phyloP scores from a whole-genome alignment of 1,140 invertebrate genomes.

The Pomacea maculata region DNA sequence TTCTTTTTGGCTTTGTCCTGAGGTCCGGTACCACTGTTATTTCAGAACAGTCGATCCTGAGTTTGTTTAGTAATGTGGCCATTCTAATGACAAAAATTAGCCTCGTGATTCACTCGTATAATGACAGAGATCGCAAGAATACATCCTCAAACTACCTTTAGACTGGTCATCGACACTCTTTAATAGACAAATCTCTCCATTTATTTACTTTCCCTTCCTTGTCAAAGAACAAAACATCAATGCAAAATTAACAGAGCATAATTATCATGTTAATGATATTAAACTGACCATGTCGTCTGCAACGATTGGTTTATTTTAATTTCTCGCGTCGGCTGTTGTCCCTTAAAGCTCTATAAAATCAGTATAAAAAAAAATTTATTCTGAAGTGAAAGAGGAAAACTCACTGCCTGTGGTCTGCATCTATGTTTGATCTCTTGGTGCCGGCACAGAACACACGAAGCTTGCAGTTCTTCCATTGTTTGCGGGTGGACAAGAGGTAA shows the following conservation, averaged over 20 bases:
- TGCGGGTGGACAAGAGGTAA: conserved; percentile 88
- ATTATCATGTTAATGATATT: too few relatives aligned
- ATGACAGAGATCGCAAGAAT: background rate
- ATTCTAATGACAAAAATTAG: conserved; percentile 75
- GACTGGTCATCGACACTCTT: background rate
- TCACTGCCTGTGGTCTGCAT: conserved; percentile 87
- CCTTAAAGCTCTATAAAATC: too few relatives aligned
- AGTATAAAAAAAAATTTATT: too few relatives aligned
- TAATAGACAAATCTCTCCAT: too few relatives aligned
- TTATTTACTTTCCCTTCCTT: too few relatives aligned
- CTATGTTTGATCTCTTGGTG: conserved; percentile 86
- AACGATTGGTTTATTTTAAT: too few relatives aligned
- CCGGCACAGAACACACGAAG: conserved; percentile 92
- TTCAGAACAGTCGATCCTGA: conserved; percentile 94
- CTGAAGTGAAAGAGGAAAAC: background rate
- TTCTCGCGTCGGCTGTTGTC: too few relatives aligned
- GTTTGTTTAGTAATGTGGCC: conserved; percentile 92
- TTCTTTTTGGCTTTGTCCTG: conserved; percentile 68
- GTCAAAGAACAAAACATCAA: too few relatives aligned
- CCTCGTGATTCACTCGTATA: background rate
- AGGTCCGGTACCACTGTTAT: conserved; percentile 85
- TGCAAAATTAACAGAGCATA: too few relatives aligned
- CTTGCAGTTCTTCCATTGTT: conserved; percentile 84
- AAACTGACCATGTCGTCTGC: too few relatives aligned
- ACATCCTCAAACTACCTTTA: background rate